Conservation (phyloP, 2,888 invertebrate genomes). For the Schizotus pectinicornis region DNA sequence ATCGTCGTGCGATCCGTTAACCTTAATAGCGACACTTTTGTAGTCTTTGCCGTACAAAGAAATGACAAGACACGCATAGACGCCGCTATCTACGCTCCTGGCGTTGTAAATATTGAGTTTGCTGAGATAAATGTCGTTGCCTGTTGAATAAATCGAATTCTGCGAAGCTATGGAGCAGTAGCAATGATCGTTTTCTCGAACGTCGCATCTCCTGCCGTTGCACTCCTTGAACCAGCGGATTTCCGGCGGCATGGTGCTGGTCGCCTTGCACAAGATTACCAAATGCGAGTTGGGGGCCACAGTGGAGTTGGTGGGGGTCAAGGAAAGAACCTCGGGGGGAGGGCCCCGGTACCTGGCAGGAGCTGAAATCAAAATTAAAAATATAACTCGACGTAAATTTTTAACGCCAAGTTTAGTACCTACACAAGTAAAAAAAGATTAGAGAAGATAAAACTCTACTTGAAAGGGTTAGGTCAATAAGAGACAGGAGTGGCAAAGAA, state of each 20-base stretch:
- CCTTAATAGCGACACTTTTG: conserved; percentile 47
- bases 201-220: conserved; percentile 46
- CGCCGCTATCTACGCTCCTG: conserved; percentile 48
- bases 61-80: conserved; percentile 53
- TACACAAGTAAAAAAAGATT: conserved; percentile 3
- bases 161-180: conserved; percentile 41
- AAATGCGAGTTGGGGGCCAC: conserved; percentile 47
- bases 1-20: conserved; percentile 35
- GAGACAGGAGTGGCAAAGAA: too few species aligned
- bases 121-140: conserved; percentile 48
- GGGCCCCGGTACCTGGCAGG: conserved; percentile 40
- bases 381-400: neutral
- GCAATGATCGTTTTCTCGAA: conserved; percentile 44
- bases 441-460: too few species aligned
- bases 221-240: conserved; percentile 55
- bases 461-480: too few species aligned
- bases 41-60: conserved; percentile 49
- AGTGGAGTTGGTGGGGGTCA: conserved; percentile 48
- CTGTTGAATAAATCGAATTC: conserved; percentile 40
- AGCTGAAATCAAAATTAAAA: conserved; percentile 38
- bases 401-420: neutral
- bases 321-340: conserved; percentile 45
- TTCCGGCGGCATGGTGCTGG: conserved; percentile 48
- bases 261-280: conserved; percentile 53
- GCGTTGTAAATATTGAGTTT: conserved; percentile 52